Conservation (phyloP, 2,888 invertebrate genomes). For the Euplagia quadripunctaria region DNA sequence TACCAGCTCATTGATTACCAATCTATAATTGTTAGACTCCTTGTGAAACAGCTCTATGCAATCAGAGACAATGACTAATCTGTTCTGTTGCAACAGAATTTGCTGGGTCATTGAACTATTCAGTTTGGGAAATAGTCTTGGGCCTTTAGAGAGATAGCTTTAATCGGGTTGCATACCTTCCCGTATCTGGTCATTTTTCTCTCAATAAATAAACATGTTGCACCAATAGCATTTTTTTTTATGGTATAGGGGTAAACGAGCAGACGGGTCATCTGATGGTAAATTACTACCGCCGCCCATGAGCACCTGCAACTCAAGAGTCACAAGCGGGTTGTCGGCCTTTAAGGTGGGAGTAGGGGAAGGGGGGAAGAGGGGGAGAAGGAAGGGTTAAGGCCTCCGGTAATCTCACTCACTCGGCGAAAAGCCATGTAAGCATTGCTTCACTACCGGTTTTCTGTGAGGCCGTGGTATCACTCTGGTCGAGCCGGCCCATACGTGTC, state of each 20-base stretch:
- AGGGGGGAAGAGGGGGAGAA: too few species aligned
- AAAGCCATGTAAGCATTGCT: too few species aligned
- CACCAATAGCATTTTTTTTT: not conserved
- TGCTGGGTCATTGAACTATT: constrained; percentile 4
- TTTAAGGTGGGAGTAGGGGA: too few species aligned
- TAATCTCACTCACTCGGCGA: too few species aligned
- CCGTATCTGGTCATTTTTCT: not conserved
- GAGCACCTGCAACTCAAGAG: too few species aligned
- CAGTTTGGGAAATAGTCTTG: not conserved
- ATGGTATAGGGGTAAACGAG: not conserved
- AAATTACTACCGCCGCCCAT: too few species aligned
- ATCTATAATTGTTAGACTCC: not conserved
- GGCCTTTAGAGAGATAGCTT: not conserved
- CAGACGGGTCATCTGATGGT: too few species aligned
- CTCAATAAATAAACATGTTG: not conserved
- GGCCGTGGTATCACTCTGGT: too few species aligned
- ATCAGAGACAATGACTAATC: constrained; percentile 39
- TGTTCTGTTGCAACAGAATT: constrained; percentile 32
- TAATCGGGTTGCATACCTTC: not conserved
- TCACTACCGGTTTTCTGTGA: too few species aligned
- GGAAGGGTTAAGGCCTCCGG: too few species aligned
- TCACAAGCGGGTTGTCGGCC: too few species aligned
- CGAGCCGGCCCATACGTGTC: too few species aligned
- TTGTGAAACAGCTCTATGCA: constrained; percentile 22
- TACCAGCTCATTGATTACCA: constrained; percentile 26